Evolutionary conservation across 1,140 invertebrate genomes (phyloP).

Genomic region (Amphibalanus amphitrite): DNA sequence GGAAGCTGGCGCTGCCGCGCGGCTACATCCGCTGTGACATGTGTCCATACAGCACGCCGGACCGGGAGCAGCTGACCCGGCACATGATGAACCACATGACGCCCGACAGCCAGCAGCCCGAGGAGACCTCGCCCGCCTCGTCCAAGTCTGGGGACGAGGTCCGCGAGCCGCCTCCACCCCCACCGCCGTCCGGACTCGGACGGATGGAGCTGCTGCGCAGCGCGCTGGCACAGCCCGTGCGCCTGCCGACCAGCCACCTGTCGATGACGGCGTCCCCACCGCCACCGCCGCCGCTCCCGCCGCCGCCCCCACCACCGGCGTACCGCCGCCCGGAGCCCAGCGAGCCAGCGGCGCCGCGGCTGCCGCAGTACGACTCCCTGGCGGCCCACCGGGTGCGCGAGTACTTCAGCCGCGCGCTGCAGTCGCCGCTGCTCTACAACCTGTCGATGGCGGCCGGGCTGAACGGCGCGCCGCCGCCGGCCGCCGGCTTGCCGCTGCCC

Average conservation of each 20-base stretch:
- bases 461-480: slow-evolving; percentile 9
- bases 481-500: slow-evolving; percentile 8
- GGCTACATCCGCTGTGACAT: slow-evolving; percentile 25
- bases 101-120: slow-evolving; percentile 26
- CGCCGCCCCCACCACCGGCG: neutral
- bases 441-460: slow-evolving; percentile 15
- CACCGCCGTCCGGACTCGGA: neutral
- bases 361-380: slow-evolving; percentile 3
- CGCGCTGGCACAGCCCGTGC: neutral
- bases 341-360: neutral
- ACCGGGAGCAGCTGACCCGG: slow-evolving; percentile 23
- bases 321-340: neutral
- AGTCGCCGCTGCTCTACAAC: slow-evolving; percentile 8
- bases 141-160: slow-evolving; percentile 20
- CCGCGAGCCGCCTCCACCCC: neutral
- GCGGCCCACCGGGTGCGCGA: neutral
- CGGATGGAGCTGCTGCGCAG: neutral
- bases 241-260: slow-evolving; percentile 4
- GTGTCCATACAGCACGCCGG: slow-evolving; percentile 27
- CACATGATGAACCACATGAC: slow-evolving; percentile 24
- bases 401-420: neutral
- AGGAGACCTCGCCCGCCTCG: slow-evolving; percentile 24
- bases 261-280: slow-evolving; percentile 11
- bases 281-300: slow-evolving; percentile 2
- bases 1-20: slow-evolving; percentile 1